Evolutionary conservation across 2,797 vertebrate genomes (phyloP), one percentile per base, ranked within the genome.

Genomic region (Pangasius djambal): DNA sequence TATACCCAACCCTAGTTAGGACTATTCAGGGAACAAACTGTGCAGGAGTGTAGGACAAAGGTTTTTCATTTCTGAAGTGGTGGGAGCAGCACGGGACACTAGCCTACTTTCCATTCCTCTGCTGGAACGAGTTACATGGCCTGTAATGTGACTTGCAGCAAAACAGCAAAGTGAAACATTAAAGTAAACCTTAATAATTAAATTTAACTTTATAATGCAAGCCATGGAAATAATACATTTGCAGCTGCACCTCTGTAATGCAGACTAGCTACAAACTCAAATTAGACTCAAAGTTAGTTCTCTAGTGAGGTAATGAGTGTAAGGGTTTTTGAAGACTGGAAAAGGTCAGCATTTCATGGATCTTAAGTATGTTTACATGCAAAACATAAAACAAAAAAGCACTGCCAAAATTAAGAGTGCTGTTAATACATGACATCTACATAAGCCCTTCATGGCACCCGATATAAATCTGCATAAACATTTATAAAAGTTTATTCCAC

Each of bases 31-130:
- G n/a, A 85, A 57, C 9, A 31, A 55, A 22, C 8, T 50, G 48
- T 55, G 25, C 84, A 55, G 44, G 31, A 88, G 69, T 63, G 10
- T 77, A 74, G 48, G 69, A 61, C 67, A 83, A 31, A 74, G 18
- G 20, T 70, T 69, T 70, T 31, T 59, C 12, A 55, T 50, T 57
- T 67, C 44, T 82, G 31, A 1, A 69, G 52, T 72, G 59, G 9
- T 52, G 31, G 2, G 9, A 88, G 57, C 57, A 77, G 59, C 69
- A 84, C 83, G 69, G 82, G 83, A 57, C 57, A n/a, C 28, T 59
- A 61, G 88, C 83, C 84, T 61, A 81, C 37, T 89, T 89, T 89
- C 74, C 88, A 86, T 86, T 86, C 52, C 65, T 86, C 15, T 70
- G 72, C 50, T 65, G 83, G 72, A 81, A 81, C 10, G 63, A 72